Conservation (phyloP, 2,888 invertebrate species). For the Ichneumon xanthorius region DNA sequence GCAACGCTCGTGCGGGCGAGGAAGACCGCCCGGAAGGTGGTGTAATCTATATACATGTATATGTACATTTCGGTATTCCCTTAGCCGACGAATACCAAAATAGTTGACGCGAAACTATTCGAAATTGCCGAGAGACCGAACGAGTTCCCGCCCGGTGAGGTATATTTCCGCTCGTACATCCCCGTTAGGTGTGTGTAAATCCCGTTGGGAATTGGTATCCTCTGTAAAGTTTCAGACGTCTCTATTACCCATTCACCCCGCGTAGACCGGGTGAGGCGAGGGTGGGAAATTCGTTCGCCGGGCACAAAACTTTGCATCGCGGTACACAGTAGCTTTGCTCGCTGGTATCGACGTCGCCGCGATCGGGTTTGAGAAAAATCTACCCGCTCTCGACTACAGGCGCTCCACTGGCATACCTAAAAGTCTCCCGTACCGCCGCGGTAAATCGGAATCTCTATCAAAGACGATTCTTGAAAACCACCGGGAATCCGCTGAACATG, state of each 20-base stretch:
- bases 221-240: slow-evolving; percentile 58
- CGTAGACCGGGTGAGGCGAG: slow-evolving; percentile 9
- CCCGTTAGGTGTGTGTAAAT: slow-evolving; percentile 18
- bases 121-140: slow-evolving; percentile 37
- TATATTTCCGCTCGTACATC: neutral
- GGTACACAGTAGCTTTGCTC: neutral
- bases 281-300: slow-evolving; percentile 12
- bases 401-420: slow-evolving; percentile 27
- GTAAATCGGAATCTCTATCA: slow-evolving; percentile 51
- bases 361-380: slow-evolving; percentile 28
- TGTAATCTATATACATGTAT: neutral
- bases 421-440: slow-evolving; percentile 32
- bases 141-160: neutral
- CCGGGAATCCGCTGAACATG: slow-evolving; percentile 43
- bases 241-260: slow-evolving; percentile 59
- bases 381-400: neutral
- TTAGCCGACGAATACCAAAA: slow-evolving; percentile 21
- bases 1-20: neutral
- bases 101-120: slow-evolving; percentile 50
- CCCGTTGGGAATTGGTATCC: slow-evolving; percentile 50
- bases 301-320: slow-evolving; percentile 48
- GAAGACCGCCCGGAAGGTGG: neutral
- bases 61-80: slow-evolving; percentile 15
- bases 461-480: slow-evolving; percentile 40
- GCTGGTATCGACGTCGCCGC: slow-evolving; percentile 33